Conservation (phyloP, 2,888 invertebrate genomes). For the Thera britannica region DNA sequence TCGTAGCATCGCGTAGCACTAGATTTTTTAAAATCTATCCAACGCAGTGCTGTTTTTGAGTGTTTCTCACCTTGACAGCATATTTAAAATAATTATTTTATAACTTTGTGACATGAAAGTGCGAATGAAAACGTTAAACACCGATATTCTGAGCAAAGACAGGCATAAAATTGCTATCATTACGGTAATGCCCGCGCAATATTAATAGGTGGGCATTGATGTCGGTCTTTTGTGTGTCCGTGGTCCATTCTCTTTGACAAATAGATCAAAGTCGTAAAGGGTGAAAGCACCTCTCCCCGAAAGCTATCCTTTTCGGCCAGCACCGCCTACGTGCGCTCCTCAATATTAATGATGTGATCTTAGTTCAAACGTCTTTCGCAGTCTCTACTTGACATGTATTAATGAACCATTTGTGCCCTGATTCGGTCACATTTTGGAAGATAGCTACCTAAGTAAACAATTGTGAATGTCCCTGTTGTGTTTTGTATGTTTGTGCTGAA, state of each 20-base stretch:
- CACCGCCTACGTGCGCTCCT: slow-evolving; percentile 76
- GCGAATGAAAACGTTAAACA: slow-evolving; percentile 25
- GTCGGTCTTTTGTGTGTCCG: slow-evolving; percentile 51
- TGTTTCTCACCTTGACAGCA: no score
- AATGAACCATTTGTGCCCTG: slow-evolving; percentile 77
- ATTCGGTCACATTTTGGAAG: slow-evolving; percentile 61
- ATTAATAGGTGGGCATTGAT: slow-evolving; percentile 44
- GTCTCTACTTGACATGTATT: slow-evolving; percentile 76
- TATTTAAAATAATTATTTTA: no score
- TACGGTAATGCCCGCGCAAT: slow-evolving; percentile 35
- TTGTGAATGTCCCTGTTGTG: slow-evolving; percentile 29
- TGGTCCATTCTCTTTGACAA: slow-evolving; percentile 65
- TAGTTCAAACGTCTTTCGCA: slow-evolving; percentile 76
- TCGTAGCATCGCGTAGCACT: no score
- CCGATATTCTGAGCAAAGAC: slow-evolving; percentile 45
- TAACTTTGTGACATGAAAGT: neutral
- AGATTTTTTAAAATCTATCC: no score
- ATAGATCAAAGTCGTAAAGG: slow-evolving; percentile 77
- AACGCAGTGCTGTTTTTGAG: no score
- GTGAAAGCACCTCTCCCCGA: slow-evolving; percentile 69
- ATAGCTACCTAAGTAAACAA: slow-evolving; percentile 46
- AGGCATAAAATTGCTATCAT: slow-evolving; percentile 61
- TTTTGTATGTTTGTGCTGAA: slow-evolving; percentile 24
- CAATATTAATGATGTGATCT: slow-evolving; percentile 84
- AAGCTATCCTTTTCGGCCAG: slow-evolving; percentile 71